A percentile compares a stretch with the other conserved stretches of the same genome.
Evolutionary conservation across 2,113 vertebrate species (phyloP).

Genomic region (Spheniscus mendiculus): DNA sequence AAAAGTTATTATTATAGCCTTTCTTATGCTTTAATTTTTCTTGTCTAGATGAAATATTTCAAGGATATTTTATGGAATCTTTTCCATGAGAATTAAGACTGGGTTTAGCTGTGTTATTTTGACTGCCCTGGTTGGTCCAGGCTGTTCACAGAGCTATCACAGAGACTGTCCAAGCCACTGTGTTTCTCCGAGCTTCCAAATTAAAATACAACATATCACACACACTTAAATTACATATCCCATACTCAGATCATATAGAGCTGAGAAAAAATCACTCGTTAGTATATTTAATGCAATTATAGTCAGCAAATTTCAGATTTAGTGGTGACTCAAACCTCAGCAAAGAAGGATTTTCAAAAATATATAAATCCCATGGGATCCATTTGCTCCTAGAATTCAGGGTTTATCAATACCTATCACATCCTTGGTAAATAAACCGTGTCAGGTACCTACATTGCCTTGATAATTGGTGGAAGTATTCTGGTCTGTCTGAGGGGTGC

Average conservation of each 20-base stretch:
- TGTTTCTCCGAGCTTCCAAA: not conserved
- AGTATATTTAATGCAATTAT: constrained; percentile 21
- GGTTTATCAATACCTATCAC: not conserved
- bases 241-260: not conserved
- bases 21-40: constrained; percentile 3
- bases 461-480: not conserved
- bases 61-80: not conserved
- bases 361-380: not conserved
- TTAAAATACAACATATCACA: not conserved
- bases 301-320: constrained; percentile 9
- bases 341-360: constrained; percentile 9
- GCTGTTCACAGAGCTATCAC: not conserved
- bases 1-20: not conserved
- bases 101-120: not conserved
- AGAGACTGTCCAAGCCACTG: not conserved
- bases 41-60: not conserved
- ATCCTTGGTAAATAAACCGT: not conserved
- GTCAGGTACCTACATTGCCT: not conserved
- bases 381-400: not conserved
- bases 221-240: not conserved
- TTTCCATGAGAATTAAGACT: not conserved
- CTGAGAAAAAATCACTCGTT: not conserved
- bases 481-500: not conserved
- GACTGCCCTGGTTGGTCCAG: not conserved
- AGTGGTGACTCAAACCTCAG: not conserved